Percentiles rank a stretch among this genome's conserved stretches.
Evolutionary conservation across 2,797 vertebrate genomes (phyloP).

Genomic region (Coluber constrictor): DNA sequence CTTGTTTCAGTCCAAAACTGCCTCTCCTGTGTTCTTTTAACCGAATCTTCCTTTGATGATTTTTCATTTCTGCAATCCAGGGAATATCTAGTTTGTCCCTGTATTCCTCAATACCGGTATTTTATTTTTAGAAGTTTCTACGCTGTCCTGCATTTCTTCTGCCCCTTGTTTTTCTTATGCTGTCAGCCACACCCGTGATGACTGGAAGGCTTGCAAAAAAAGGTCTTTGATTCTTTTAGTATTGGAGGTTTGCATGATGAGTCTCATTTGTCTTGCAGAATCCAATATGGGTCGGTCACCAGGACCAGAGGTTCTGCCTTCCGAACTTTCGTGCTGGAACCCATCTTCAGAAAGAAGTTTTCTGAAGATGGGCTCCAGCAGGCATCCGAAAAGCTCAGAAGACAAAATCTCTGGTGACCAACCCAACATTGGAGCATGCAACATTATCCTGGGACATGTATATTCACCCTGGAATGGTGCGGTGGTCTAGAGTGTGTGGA

Average conservation of each 20-base stretch:
- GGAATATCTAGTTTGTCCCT: neutral
- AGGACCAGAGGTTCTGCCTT: no score
- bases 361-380: no score
- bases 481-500: no score
- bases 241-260: neutral
- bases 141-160: neutral
- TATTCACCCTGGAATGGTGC: no score
- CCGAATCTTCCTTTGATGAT: neutral
- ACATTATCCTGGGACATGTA: no score
- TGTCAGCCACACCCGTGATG: neutral
- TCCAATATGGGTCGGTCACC: no score
- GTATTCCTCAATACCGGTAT: neutral
- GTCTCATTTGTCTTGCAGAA: neutral
- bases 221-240: neutral
- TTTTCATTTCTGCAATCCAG: neutral
- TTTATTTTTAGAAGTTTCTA: neutral
- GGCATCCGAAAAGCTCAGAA: rapidly evolving
- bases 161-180: neutral
- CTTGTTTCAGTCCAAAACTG: neutral
- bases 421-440: no score
- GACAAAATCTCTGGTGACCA: no score
- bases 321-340: no score
- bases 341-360: no score
- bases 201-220: neutral
- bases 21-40: neutral